phyloP scores from a whole-genome alignment of 2,797 vertebrate species.

The Cheirogaleus major region DNA sequence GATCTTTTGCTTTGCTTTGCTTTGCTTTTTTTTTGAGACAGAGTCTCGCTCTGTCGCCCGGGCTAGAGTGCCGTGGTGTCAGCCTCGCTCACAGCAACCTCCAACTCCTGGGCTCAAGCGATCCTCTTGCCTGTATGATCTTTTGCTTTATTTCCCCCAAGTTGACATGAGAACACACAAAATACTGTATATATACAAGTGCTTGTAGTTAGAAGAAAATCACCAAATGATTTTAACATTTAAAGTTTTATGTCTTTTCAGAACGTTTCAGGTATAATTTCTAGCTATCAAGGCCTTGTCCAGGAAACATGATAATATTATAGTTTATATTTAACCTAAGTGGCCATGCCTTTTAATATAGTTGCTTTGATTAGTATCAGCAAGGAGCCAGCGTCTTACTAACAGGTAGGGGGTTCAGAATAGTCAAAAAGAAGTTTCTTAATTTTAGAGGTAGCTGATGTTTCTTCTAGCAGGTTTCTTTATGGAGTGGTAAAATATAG shows the following conservation, averaged over 20 bases:
- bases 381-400: not conserved
- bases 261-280: not conserved
- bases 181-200: not conserved
- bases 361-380: not conserved
- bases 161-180: not conserved
- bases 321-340: not conserved
- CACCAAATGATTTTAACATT: not conserved
- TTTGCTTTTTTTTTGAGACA: too few species aligned
- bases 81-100: too few species aligned
- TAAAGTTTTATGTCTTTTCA: not conserved
- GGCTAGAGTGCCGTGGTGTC: too few species aligned
- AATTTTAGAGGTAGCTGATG: not conserved
- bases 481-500: not conserved
- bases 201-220: not conserved
- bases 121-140: not conserved
- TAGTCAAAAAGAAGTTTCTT: not conserved
- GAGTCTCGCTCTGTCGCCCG: too few species aligned
- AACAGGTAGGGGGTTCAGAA: not conserved
- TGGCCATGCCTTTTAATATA: not conserved
- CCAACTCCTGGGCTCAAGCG: too few species aligned
- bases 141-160: not conserved
- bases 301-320: not conserved
- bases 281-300: not conserved
- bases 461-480: constrained; percentile 1
- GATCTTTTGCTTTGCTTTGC: not conserved